phyloP scores from a whole-genome alignment of 2,113 vertebrate genomes.

The Casuarius casuarius region DNA sequence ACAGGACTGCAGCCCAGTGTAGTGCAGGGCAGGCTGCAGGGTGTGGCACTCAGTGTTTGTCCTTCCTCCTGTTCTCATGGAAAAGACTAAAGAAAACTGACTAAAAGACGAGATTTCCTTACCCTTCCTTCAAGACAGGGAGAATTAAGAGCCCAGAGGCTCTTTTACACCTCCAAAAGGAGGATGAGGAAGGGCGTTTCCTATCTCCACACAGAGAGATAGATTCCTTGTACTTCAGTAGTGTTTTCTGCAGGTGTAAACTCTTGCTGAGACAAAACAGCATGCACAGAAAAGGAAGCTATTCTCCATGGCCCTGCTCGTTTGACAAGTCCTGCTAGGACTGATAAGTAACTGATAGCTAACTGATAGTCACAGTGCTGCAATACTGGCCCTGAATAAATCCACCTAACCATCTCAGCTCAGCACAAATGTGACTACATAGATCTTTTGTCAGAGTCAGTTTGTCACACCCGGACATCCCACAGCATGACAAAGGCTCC shows the following conservation, averaged over 20 bases:
- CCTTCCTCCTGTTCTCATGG: not conserved
- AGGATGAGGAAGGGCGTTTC: not conserved
- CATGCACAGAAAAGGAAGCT: not conserved
- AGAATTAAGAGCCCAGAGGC: not conserved
- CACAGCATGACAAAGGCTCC: not conserved
- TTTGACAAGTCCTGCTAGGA: not conserved
- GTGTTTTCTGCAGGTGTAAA: not conserved
- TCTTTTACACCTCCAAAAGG: not conserved
- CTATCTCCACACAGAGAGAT: not conserved
- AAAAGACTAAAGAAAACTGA: not conserved
- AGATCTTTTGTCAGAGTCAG: not conserved
- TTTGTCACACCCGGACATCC: not conserved
- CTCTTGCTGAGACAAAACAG: not conserved
- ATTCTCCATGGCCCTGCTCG: not conserved
- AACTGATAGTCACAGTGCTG: not conserved
- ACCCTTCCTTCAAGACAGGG: not conserved
- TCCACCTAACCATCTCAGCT: not conserved
- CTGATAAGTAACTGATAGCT: not conserved
- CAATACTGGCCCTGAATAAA: not conserved
- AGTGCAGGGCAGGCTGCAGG: not conserved
- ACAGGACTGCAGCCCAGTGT: not conserved
- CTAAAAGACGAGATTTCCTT: not conserved
- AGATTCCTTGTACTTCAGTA: not conserved
- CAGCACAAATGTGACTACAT: not conserved
- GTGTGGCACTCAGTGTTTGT: not conserved